Evolutionary conservation across 2,797 vertebrate species (phyloP), one percentile per base, ranked within the genome.

Genomic region (Ptychobarbus kaznakovi): DNA sequence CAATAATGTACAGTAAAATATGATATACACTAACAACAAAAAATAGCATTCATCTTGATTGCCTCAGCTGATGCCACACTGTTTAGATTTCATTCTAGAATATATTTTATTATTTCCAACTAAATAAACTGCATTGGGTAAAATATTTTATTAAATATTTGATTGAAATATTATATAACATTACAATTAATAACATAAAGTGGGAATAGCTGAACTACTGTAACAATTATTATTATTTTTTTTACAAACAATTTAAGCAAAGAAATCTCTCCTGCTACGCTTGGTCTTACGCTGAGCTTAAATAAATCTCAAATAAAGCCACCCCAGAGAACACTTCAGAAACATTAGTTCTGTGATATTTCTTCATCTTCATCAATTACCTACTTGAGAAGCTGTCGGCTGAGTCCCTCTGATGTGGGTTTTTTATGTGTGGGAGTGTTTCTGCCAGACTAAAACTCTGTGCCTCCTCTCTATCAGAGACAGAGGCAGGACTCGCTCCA

Each of bases 321-420:
- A 40, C 28, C 28, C 15, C 6, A 35, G 25, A 65, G 63, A 56
- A 58, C 51, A 18, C 25, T 73, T 28, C 25, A 49, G 42, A 74
- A 74, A 66, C 63, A 66, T 51, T 83, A 65, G 81, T 63, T 61
- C 44, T 83, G 81, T 46, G 42, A 83, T 83, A 65, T 83, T 82
- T 83, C 81, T 82, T 82, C 38, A 82, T 82, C 53, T 82, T 74
- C 56, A 75, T 83, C 81, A 83, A 51, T 74, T 75, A 65, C 58
- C 70, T 38, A 75, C 58, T 83, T 65, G 72, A 75, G 81, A 75
- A 65, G 42, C 42, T 65, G 58, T 65, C 56, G 70, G 28, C 28
- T 51, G 81, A n/a, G 25, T 6, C n/a, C 58, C 11, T 11, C 58
- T 63, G 11, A 13, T 28, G 11, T n/a, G 8, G 12, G 28, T 38